Evolutionary conservation across 2,113 vertebrate genomes (phyloP), one percentile per base, ranked within the genome.

Genomic region (Anhinga anhinga): DNA sequence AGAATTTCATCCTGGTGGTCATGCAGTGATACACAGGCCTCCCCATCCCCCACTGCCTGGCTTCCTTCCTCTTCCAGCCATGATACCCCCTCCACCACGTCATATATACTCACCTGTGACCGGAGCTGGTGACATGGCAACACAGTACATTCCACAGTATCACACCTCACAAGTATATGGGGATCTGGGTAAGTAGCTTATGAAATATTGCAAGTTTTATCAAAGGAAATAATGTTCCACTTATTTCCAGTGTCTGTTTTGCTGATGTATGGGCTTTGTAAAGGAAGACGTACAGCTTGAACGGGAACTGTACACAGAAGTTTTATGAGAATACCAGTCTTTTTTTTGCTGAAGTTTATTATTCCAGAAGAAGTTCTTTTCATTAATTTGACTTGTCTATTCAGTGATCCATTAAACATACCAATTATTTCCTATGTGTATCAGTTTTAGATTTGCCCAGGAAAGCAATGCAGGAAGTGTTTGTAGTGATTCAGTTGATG

Each of bases 141-240:
- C 99, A 9, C 99, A 99, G 97, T 99, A 99, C 98, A 99, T 99
- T 98, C 98, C 99, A 66, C 99, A 99, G 97, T 99, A 99, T 97
- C 99, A 99, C 86, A 98, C 99, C 77, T 98, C 99, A 79, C 99
- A 99, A 94, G 98, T 99, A 44, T 99, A 99, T 96, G 98, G 99
- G 89, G 99, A 99, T 97, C 98, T 99, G 98, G 99, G 99, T 99
- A 98, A 99, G 98, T 94, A 52, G 61, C 71, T 86, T 36, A 20
- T 38, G 8, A 7, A 65, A 80, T 29, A 22, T 6, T 79, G 27
- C 80, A 49, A 26, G 10, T 65, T 78, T 63, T 87, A 0, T 18
- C 56, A 25, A 53, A 87, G 22, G 9, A 26, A 67, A 36, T 45
- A 16, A 49, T n/a, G 32, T 22, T 55, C 20, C 49, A 8, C 45